phyloP scores from a whole-genome alignment of 2,113 vertebrate genomes.

The Murina feae region DNA sequence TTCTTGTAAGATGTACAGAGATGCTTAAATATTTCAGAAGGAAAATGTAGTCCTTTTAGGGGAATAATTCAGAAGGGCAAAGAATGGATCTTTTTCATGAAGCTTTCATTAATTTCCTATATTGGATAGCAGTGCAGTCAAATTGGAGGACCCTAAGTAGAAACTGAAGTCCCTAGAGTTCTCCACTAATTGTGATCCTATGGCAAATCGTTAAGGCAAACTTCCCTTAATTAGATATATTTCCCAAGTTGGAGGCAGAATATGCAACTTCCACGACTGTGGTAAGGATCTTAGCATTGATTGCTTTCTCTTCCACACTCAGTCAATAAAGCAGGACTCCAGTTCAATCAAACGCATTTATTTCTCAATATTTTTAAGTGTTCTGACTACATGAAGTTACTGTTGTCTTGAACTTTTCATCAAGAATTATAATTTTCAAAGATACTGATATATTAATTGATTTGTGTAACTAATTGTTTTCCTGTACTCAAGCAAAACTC shows the following conservation, averaged over 20 bases:
- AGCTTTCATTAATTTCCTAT: slow-evolving; percentile 32
- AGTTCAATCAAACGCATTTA: slow-evolving; percentile 15
- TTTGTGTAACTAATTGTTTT: not conserved
- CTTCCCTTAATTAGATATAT: slow-evolving; percentile 53
- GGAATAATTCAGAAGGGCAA: not conserved
- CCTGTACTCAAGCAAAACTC: not conserved
- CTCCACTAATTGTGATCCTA: slow-evolving; percentile 44
- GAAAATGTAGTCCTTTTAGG: not conserved
- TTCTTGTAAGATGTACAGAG: not conserved
- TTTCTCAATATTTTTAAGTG: slow-evolving; percentile 19
- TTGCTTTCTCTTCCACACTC: not conserved
- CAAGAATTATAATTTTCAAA: not conserved
- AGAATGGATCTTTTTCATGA: not conserved
- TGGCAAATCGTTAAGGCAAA: slow-evolving; percentile 51
- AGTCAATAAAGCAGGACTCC: not conserved
- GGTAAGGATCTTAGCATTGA: slow-evolving; percentile 22
- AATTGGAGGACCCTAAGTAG: slow-evolving; percentile 9
- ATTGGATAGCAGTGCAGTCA: not conserved
- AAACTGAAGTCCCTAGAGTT: not conserved
- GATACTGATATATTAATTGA: not conserved
- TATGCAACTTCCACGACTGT: not conserved
- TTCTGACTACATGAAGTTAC: not conserved
- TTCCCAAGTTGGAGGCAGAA: slow-evolving; percentile 35
- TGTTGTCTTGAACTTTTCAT: not conserved
- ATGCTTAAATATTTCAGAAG: not conserved